These are phyloP conservation scores for Vesta saturnalis DNA, from an alignment of 2,888 invertebrate genomes.

Conservation along the genomic window DNA sequence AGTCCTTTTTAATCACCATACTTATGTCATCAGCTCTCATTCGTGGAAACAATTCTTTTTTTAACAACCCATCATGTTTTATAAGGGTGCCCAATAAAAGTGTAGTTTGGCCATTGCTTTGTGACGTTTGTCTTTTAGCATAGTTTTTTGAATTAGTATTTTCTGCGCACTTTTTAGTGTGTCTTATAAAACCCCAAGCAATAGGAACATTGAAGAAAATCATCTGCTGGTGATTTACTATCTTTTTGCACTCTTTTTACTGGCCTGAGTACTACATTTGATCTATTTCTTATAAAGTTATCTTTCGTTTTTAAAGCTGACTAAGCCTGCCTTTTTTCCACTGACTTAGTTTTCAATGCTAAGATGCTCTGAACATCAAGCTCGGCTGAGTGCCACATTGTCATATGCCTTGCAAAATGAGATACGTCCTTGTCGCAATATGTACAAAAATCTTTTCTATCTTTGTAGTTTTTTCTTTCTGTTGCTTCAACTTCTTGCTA, in stretches of 20 bases:
- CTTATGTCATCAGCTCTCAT: conserved; percentile 26
- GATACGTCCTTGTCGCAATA: conserved; percentile 23
- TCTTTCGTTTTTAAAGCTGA: conserved; percentile 25
- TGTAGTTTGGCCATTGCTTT: conserved; percentile 37
- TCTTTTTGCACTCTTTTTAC: conserved; percentile 23
- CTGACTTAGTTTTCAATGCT: neutral
- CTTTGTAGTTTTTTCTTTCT: conserved; percentile 16
- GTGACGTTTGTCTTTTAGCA: conserved; percentile 29
- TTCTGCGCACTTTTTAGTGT: conserved; percentile 26
- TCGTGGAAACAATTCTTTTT: conserved; percentile 33
- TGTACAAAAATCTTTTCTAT: conserved; percentile 16
- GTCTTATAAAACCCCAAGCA: conserved; percentile 34
- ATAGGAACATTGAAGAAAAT: conserved; percentile 28
- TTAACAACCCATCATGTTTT: conserved; percentile 37
- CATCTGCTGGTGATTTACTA: conserved; percentile 4
- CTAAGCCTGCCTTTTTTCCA: neutral
- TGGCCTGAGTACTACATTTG: conserved; percentile 21
- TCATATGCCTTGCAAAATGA: conserved; percentile 20
- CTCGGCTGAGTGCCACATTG: conserved; percentile 15
- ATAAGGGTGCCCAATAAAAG: conserved; percentile 22
- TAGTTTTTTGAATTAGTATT: conserved; percentile 19
- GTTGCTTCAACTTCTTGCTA: no score
- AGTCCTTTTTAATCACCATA: conserved; percentile 20
- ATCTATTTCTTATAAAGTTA: conserved; percentile 31
- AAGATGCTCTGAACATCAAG: conserved; percentile 8